phyloP scores from a whole-genome alignment of 2,113 vertebrate species.

The Erpornis zantholeuca region DNA sequence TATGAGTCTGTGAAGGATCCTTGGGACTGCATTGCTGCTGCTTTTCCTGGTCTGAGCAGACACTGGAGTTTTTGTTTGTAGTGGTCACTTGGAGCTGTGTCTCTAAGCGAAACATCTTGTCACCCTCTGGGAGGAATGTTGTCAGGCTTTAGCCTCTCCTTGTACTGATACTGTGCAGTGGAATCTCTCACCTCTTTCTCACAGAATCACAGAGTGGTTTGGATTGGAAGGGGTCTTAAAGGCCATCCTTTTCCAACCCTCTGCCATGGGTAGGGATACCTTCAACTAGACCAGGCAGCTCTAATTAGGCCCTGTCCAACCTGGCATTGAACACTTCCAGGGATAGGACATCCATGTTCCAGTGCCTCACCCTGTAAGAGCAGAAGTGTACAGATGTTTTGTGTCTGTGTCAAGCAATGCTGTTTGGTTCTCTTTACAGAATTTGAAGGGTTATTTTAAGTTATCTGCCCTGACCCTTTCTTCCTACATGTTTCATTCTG shows the following conservation, averaged over 20 bases:
- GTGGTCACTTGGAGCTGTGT: rapidly evolving
- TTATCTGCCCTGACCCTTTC: neutral
- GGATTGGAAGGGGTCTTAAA: neutral
- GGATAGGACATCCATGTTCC: too few species aligned
- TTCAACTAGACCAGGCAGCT: neutral
- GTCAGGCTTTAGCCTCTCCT: neutral
- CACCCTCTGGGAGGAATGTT: neutral
- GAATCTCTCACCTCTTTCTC: neutral
- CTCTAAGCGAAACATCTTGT: neutral
- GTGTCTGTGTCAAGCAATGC: neutral
- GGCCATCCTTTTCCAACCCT: neutral
- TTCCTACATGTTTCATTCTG: neutral
- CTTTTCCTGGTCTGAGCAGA: neutral
- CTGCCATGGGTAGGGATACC: neutral
- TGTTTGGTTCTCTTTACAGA: neutral
- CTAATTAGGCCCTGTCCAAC: neutral
- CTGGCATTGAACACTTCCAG: neutral
- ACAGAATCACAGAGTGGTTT: neutral
- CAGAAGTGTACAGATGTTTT: neutral
- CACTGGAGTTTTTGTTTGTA: neutral
- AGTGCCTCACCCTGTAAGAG: neutral
- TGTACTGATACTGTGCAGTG: neutral
- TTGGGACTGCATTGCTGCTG: neutral
- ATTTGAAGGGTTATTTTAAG: neutral
- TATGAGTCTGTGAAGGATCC: rapidly evolving